Conservation (phyloP, 2,113 vertebrate genomes). For the Eurypyga helias region DNA sequence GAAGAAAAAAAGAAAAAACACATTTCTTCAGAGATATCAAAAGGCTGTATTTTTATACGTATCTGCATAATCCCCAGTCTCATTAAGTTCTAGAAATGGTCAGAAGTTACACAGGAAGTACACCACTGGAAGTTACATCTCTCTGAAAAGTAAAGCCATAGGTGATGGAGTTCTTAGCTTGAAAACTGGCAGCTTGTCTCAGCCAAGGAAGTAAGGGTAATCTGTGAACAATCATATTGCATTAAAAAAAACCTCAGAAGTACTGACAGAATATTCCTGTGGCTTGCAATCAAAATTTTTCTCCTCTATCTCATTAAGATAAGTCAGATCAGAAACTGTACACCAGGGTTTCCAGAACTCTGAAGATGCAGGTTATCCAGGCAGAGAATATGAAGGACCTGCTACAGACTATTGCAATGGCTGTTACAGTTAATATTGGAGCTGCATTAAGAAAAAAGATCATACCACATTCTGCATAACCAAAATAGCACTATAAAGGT, state of each 20-base stretch:
- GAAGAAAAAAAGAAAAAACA: not conserved
- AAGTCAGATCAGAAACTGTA: not conserved
- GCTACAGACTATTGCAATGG: not conserved
- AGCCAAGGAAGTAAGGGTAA: not conserved
- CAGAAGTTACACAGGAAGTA: not conserved
- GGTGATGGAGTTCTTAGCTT: not conserved
- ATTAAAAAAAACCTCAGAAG: not conserved
- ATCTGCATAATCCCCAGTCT: not conserved
- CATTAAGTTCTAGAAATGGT: not conserved
- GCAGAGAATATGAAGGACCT: not conserved
- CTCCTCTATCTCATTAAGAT: not conserved
- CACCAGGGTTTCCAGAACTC: not conserved
- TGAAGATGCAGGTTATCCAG: not conserved
- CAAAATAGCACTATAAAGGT: not conserved
- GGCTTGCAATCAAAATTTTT: not conserved
- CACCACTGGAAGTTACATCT: not conserved
- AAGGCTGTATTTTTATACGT: not conserved
- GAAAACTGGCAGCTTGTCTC: not conserved
- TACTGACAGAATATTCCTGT: not conserved
- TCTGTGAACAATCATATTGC: not conserved
- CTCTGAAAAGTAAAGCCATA: not conserved
- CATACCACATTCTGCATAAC: not conserved
- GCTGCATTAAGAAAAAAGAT: not conserved
- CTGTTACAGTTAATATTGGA: not conserved
- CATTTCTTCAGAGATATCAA: not conserved